Evolutionary conservation across 1,140 invertebrate species (phyloP).

Genomic region (Lepidurus arcticus): DNA sequence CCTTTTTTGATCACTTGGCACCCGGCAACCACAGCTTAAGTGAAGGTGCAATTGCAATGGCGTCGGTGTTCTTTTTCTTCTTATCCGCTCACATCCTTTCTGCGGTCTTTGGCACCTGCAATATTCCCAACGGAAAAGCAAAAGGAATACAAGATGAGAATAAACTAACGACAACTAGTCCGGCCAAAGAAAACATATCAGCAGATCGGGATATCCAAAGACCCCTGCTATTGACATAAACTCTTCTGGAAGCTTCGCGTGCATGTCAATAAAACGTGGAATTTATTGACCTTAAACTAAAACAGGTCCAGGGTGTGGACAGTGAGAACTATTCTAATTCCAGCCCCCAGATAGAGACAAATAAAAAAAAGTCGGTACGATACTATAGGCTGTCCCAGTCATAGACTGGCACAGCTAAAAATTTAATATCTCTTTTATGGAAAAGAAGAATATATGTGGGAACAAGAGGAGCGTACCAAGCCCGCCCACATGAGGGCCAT

Average conservation of each 20-base stretch:
- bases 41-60: not conserved
- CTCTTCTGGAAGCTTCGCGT: not conserved
- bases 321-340: not conserved
- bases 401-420: no score
- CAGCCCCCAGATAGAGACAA: no score
- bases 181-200: no score
- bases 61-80: not conserved
- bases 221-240: not conserved
- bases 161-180: not conserved
- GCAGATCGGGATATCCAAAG: not conserved
- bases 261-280: not conserved
- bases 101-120: constrained; percentile 16
- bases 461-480: no score
- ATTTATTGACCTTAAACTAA: not conserved
- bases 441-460: no score
- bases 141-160: not conserved
- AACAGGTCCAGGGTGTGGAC: constrained; percentile 10
- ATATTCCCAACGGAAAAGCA: not conserved
- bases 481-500: no score
- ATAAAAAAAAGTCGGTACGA: no score
- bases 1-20: not conserved
- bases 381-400: no score
- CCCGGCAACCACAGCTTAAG: not conserved
- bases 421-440: no score
- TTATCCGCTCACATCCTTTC: not conserved